phyloP scores from a whole-genome alignment of 2,888 invertebrate genomes.

The Apodemia mormo region DNA sequence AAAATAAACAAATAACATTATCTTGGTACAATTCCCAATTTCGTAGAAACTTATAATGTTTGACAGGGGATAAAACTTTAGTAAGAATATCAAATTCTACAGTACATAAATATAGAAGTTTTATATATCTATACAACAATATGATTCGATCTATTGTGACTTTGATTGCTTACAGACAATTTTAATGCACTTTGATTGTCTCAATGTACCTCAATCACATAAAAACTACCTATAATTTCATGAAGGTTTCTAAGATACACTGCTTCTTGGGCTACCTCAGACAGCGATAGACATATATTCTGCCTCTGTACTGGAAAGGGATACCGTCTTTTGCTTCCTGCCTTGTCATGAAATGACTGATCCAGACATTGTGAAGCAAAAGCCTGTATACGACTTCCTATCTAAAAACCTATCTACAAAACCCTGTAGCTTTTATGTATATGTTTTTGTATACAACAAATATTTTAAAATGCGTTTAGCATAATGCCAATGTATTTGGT shows the following conservation, averaged over 20 bases:
- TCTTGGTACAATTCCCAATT: neutral
- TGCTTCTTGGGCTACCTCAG: slow-evolving; percentile 26
- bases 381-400: slow-evolving; percentile 33
- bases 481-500: slow-evolving; percentile 26
- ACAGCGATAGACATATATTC: slow-evolving; percentile 27
- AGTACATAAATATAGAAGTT: neutral
- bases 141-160: slow-evolving; percentile 26
- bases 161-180: slow-evolving; percentile 25
- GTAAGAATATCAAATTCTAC: neutral
- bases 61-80: neutral
- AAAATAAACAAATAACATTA: neutral
- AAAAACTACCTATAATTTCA: slow-evolving; percentile 28
- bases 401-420: slow-evolving; percentile 33
- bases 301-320: slow-evolving; percentile 28
- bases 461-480: slow-evolving; percentile 31
- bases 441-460: slow-evolving; percentile 27
- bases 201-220: neutral
- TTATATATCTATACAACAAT: neutral
- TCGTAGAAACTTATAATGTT: neutral
- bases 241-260: slow-evolving; percentile 23
- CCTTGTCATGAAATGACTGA: slow-evolving; percentile 30
- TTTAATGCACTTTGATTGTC: slow-evolving; percentile 28
- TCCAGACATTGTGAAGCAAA: slow-evolving; percentile 24
- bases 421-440: slow-evolving; percentile 25
- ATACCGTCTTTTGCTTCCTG: slow-evolving; percentile 29